Base-by-base conservation (phyloP, 2,888 invertebrate species). In the Tenthredo distinguenda region DNA sequence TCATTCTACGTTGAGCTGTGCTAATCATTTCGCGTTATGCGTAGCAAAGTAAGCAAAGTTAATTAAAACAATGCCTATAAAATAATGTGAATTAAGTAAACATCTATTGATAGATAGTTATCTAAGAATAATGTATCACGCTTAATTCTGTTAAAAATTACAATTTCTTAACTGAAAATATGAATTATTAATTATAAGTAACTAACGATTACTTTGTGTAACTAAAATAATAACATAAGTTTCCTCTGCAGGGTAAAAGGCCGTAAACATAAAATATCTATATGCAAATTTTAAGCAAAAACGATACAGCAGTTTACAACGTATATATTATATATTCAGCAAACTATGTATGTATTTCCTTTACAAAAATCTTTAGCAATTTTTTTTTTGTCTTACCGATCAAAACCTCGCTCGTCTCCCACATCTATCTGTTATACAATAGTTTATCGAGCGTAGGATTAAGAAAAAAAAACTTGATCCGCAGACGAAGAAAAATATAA, bases 41-140 rank as follows among this genome's bases (percentile, higher is more conserved):
- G 43, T 55, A 62, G 62, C 62, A 62, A 26, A n/a, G 2, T 31
- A 71, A 71, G 71, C 71, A 71, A 71, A 71, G 31, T 74, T 50
- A 82, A 50, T 62, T 21, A 37, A 65, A 68, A 62, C 62, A 82
- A 82, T 82, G 62, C 55, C 21, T 82, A 40, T 12, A n/a, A 68
- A 82, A 82, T 76, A 76, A 76, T 15, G 21, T 55, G 15, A 76
- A 84, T 86, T 86, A 86, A 82, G 65, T 84, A 72, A 74, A 68
- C 77, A 55, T 83, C 86, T 72, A 86, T 85, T 85, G n/a, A 87
- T 86, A 83, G 55, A 85, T 21, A 77, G 79, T 86, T 65, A n/a
- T 47, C 62, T 68, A 76, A 84, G 79, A 86, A 86, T 86, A 84
- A 85, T 82, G 84, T 85, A 86, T 76, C 76, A 47, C 76, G 6